Evolutionary conservation across 2,113 vertebrate genomes (phyloP), one percentile per base, ranked within the genome.

Genomic region (Tyrannus savana): DNA sequence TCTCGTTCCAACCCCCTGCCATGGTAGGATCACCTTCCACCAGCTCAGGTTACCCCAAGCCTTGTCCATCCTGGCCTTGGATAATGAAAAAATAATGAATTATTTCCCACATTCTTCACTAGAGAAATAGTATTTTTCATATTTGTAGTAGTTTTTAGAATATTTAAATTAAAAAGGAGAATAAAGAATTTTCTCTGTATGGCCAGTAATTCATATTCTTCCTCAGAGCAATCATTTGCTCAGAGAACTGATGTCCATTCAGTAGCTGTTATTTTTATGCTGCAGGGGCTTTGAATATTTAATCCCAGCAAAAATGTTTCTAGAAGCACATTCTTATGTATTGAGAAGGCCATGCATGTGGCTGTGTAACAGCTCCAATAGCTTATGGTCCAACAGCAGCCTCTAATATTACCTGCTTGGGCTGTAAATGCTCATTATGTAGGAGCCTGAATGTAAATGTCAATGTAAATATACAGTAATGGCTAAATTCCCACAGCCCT

Each of bases 331-430:
- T 55, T 67, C 12, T 52, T 41, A 19, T 14, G 8, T 23, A 49
- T 28, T 0, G 2, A 76, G 47, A 84, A 89, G 62, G 12, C 13
- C 18, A 2, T 4, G 6, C 9, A 5, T 2, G 3, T 62, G 64
- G 55, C 33, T 35, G 7, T 10, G 6, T 9, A 87, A 31, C 33
- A 78, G 15, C 35, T 78, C 60, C 39, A 63, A 4, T 22, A 47
- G 16, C 25, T 93, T 73, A 35, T 2, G 50, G 64, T 10, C 53
- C 8, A 1, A 19, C 31, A 42, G 19, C 72, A 81, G 44, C 68
- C n/a, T 71, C 39, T n/a, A 9, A 30, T 3, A 84, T n/a, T 64
- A 82, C 76, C 52, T 89, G 47, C n/a, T 56, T 53, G 41, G 74
- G 44, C 49, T 56, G 46, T 41, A 75, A 93, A 44, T 53, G 12